Base-by-base conservation (phyloP, 2,888 invertebrate species). In the Morpho achilles region DNA sequence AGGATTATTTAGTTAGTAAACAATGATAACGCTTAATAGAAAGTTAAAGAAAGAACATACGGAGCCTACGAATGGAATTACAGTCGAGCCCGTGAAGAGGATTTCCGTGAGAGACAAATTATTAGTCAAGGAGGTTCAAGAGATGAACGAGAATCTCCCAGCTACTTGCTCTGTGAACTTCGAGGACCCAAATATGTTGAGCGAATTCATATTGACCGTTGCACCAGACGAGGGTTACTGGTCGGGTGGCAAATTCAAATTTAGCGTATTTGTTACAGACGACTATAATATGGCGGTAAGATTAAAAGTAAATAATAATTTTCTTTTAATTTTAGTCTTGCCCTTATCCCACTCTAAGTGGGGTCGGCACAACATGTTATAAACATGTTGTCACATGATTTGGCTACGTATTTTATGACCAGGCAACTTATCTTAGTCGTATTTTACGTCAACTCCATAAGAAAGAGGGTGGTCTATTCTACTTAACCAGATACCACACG, bases 261-360 rank as follows among this genome's bases (percentile, higher is more conserved):
- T 99, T 85, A 93, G 94, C 75, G 93, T 98, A 69, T 92, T 92
- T 74, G 96, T 98, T 60, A 96, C 97, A 32, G 97, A 98, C 77
- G 98, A 98, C 68, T 98, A 98, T 92, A 98, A 98, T 86, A 98
- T 98, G 94, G 95, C 96, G 82, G 98, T 98, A 92, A 93, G 94
- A 32, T 59, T 7, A 22, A 40, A 41, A 16, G 16, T 16, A 16
- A 16, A 16, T 16, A 16, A 16, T 16, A 16, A 16, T 16, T 16
- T 16, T 16, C 16, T 16, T 16, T 16, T 16, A 16, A 16, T 16
- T 16, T 16, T 16, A 16, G 16, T 16, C 16, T 16, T n/a, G 1
- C 16, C 16, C 16, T 16, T 16, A 16, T 16, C 16, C 16, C 16
- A 16, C 16, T 16, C 16, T 16, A 16, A 16, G 16, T 16, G 16